phyloP scores from a whole-genome alignment of 2,888 invertebrate species.

The Minunthozetes semirufus region DNA sequence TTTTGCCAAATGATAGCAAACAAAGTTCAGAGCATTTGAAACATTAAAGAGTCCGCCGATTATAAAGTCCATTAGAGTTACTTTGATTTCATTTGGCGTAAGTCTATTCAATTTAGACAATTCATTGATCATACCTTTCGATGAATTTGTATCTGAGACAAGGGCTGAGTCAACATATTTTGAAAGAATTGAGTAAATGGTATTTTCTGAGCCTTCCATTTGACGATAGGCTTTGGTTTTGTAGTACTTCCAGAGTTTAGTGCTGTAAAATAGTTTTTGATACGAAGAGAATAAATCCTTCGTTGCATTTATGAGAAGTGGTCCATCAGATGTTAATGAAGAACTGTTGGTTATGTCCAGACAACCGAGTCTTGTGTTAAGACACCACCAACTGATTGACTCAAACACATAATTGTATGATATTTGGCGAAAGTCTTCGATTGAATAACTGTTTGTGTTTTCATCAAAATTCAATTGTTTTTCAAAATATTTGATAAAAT shows the following conservation, averaged over 20 bases:
- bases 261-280: slow-evolving; percentile 45
- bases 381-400: slow-evolving; percentile 46
- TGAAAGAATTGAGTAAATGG: slow-evolving; percentile 42
- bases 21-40: slow-evolving; percentile 47
- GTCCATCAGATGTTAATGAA: slow-evolving; percentile 40
- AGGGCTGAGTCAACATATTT: slow-evolving; percentile 39
- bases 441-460: slow-evolving; percentile 17
- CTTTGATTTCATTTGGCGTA: slow-evolving; percentile 40
- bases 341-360: slow-evolving; percentile 37
- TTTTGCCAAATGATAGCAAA: slow-evolving; percentile 61
- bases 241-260: slow-evolving; percentile 44
- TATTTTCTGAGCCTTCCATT: slow-evolving; percentile 41
- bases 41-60: slow-evolving; percentile 45
- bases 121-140: not conserved
- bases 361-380: slow-evolving; percentile 46
- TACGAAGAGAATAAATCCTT: slow-evolving; percentile 45
- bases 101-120: slow-evolving; percentile 40
- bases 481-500: slow-evolving; percentile 39
- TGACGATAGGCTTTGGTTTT: slow-evolving; percentile 42
- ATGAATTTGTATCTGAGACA: not conserved
- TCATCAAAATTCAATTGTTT: not conserved
- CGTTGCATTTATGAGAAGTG: slow-evolving; percentile 45
- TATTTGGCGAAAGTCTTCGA: slow-evolving; percentile 40
- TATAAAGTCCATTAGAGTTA: slow-evolving; percentile 44
- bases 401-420: slow-evolving; percentile 43